These are phyloP conservation scores for Carabus problematicus DNA, from an alignment of 2,888 invertebrate genomes.

Conservation along the genomic window DNA sequence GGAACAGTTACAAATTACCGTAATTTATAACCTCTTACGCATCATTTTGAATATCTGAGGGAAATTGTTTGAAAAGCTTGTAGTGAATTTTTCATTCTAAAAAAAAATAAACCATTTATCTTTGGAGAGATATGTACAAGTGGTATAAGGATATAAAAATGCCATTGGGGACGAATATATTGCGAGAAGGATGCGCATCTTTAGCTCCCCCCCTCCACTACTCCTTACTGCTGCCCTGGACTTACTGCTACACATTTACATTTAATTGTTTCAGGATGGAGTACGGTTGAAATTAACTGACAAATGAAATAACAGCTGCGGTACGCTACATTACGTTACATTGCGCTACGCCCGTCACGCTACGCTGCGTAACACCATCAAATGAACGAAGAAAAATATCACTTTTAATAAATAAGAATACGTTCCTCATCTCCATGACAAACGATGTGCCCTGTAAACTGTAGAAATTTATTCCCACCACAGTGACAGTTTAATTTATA, in stretches of 20 bases:
- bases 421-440: slow-evolving; percentile 16
- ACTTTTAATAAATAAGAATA: slow-evolving; percentile 9
- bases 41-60: slow-evolving; percentile 41
- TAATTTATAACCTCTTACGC: slow-evolving; percentile 36
- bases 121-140: slow-evolving; percentile 21
- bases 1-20: slow-evolving; percentile 35
- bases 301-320: slow-evolving; percentile 29
- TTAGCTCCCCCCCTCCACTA: too few relatives aligned
- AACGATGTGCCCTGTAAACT: neutral
- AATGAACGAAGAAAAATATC: slow-evolving; percentile 9
- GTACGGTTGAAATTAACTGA: slow-evolving; percentile 34
- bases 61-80: slow-evolving; percentile 40
- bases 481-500: too few relatives aligned
- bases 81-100: slow-evolving; percentile 37
- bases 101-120: slow-evolving; percentile 39
- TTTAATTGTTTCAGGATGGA: slow-evolving; percentile 34
- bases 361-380: neutral
- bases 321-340: too few relatives aligned
- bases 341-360: too few relatives aligned
- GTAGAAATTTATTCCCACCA: too few relatives aligned
- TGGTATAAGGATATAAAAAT: slow-evolving; percentile 33
- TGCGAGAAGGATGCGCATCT: slow-evolving; percentile 7
- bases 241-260: slow-evolving; percentile 19
- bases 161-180: slow-evolving; percentile 29
- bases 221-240: too few relatives aligned